Percentiles rank a stretch among this genome's conserved stretches.
These are phyloP conservation scores for Xestia sexstrigata DNA, from an alignment of 2,888 invertebrate species.

Conservation along the genomic window DNA sequence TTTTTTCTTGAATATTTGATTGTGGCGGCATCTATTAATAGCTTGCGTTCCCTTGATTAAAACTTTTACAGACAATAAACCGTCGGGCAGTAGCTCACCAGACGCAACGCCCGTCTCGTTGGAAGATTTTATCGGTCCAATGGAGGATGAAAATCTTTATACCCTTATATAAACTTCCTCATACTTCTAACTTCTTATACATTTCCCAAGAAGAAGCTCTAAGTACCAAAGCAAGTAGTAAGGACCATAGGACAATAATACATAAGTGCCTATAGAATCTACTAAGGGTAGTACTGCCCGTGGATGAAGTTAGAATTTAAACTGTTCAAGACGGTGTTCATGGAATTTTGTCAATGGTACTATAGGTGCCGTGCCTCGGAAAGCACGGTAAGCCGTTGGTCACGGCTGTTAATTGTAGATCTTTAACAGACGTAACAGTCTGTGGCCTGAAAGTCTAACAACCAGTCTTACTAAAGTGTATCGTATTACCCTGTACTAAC, in stretches of 20 bases:
- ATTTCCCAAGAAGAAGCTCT: background rate
- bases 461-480: background rate
- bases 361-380: background rate
- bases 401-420: background rate
- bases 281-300: background rate
- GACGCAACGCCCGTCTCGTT: background rate
- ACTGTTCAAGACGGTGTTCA: background rate
- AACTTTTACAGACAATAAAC: background rate
- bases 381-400: background rate
- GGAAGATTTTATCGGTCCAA: background rate
- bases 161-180: background rate
- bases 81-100: background rate
- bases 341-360: background rate
- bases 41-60: background rate
- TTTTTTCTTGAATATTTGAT: slow-evolving; percentile 9
- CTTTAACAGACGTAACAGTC: background rate
- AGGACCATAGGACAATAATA: background rate
- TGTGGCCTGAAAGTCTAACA: background rate
- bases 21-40: background rate
- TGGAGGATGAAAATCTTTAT: background rate
- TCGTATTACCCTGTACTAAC: background rate
- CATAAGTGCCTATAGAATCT: background rate
- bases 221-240: background rate
- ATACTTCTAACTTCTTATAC: background rate
- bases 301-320: background rate